Evolutionary conservation across 2,113 vertebrate species (phyloP).

Genomic region (Grus americana): DNA sequence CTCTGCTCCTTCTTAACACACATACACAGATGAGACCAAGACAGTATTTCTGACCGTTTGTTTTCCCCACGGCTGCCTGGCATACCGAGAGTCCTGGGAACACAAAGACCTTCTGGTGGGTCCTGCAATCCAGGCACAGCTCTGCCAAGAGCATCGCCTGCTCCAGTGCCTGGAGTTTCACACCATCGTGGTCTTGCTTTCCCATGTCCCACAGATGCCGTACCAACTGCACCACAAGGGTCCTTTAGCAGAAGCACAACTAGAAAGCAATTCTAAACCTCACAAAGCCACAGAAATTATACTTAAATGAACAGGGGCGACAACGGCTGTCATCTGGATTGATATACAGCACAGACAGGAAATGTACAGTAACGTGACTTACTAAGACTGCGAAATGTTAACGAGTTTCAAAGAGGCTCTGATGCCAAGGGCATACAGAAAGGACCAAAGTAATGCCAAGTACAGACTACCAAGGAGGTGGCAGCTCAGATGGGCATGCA

Average conservation of each 20-base stretch:
- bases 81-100: background rate
- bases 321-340: slow-evolving; percentile 34
- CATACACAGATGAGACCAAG: background rate
- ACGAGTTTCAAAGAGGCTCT: slow-evolving; percentile 52
- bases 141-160: background rate
- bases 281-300: slow-evolving; percentile 70
- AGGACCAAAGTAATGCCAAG: slow-evolving; percentile 63
- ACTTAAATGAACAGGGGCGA: slow-evolving; percentile 34
- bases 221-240: slow-evolving; percentile 36
- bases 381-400: slow-evolving; percentile 69
- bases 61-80: background rate
- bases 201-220: background rate
- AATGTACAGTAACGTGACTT: slow-evolving; percentile 42
- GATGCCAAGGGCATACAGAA: slow-evolving; percentile 64
- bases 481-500: slow-evolving; percentile 72
- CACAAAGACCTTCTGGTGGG: background rate
- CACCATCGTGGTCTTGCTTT: background rate
- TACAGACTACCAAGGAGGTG: slow-evolving; percentile 68
- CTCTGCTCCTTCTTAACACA: slow-evolving; percentile 28
- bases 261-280: slow-evolving; percentile 79
- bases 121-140: background rate
- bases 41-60: background rate
- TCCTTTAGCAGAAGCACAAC: slow-evolving; percentile 74
- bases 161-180: background rate
- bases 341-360: slow-evolving; percentile 63